Evolutionary conservation across 1,140 invertebrate genomes (phyloP).

Genomic region (Drosophila teissieri): DNA sequence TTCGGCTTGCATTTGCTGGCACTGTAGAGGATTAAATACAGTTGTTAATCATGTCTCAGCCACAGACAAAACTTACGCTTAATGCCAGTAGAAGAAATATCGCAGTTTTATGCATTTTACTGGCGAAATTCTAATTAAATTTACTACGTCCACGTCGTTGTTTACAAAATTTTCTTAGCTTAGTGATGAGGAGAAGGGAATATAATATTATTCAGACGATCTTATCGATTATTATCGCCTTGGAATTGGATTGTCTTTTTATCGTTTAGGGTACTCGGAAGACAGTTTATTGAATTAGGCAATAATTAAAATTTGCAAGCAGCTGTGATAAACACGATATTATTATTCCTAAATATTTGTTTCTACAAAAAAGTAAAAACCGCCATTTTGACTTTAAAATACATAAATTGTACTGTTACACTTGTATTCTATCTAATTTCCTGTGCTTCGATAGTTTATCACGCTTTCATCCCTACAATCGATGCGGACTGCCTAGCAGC

Average conservation of each 20-base stretch:
- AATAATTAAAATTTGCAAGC: too few species aligned
- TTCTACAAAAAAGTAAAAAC: neutral
- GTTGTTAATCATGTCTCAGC: rapidly evolving
- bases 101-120: conserved; percentile 45
- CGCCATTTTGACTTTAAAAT: too few species aligned
- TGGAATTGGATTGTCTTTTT: too few species aligned
- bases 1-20: conserved; percentile 48
- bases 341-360: neutral
- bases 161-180: conserved; percentile 49
- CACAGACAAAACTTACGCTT: conserved; percentile 9
- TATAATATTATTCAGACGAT: too few species aligned
- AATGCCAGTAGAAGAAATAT: conserved; percentile 44
- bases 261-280: too few species aligned
- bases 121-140: conserved; percentile 39
- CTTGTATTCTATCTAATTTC: neutral
- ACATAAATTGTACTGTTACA: too few species aligned
- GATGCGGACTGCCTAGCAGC: neutral
- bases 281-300: too few species aligned
- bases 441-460: neutral
- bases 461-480: neutral
- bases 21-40: conserved; percentile 17
- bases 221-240: conserved; percentile 12
- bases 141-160: conserved; percentile 73
- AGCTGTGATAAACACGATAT: too few species aligned
- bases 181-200: neutral